Evolutionary conservation across 2,888 invertebrate genomes (phyloP), one percentile per base, ranked within the genome.

Genomic region (Syrista parreyssii): DNA sequence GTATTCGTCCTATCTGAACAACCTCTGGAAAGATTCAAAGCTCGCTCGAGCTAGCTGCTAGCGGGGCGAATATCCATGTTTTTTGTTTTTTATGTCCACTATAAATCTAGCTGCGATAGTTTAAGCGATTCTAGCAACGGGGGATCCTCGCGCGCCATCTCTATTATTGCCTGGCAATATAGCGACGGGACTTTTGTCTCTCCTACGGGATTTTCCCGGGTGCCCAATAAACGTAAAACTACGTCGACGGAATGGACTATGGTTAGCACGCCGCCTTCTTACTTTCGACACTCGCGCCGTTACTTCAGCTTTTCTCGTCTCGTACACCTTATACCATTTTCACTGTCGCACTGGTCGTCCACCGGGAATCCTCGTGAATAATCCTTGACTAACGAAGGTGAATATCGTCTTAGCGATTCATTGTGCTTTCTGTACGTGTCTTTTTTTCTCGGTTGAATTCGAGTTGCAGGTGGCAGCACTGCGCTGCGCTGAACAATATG

Each of bases 101-200:
- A 89, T 89, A 89, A 89, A 89, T 89, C 86, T 86, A 82, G 82
- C 80, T 84, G 84, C 84, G 85, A 84, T 84, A 86, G 87, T 87
- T 88, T 86, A 87, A 88, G 84, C 89, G 87, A 88, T 89, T 86
- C 88, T 86, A 89, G 85, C 88, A 82, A 86, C 84, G 82, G 82
- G 84, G 84, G 85, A 74, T 79, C 79, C 74, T 75, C 68, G 75
- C 34, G 31, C 34, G 81, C 78, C 82, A 12, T 74, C 35, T 74
- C 35, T 81, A 83, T 86, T 86, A 86, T 85, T 86, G 71, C 71
- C 31, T 33, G 71, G 68, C 84, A 82, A 83, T 87, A 86, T 86
- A 83, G 81, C 23, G 23, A 9, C 55, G 31, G 71, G 71, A 71
- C 32, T 71, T 71, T 71, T 71, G 71, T 71, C 32, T 71, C 12